phyloP scores from a whole-genome alignment of 2,113 vertebrate genomes.

The Eretmodus cyanostictus region DNA sequence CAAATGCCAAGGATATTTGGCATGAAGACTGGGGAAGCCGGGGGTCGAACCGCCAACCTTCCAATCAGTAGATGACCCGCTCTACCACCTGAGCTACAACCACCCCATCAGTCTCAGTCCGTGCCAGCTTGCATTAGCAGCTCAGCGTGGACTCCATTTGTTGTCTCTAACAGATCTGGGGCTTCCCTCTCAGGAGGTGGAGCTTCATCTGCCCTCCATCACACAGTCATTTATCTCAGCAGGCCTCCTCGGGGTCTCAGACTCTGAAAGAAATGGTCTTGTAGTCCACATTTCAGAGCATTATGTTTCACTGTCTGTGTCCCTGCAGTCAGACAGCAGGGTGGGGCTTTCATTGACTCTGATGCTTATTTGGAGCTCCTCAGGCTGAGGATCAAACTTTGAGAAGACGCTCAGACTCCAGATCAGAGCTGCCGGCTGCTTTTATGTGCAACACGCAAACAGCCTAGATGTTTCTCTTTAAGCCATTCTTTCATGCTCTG shows the following conservation, averaged over 20 bases:
- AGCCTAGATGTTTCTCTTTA: not conserved
- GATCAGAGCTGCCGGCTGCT: not conserved
- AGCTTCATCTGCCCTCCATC: not conserved
- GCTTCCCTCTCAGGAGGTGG: not conserved
- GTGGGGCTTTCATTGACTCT: not conserved
- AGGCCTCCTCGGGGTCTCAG: not conserved
- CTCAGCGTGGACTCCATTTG: not conserved
- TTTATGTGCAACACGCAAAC: not conserved
- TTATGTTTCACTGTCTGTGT: not conserved
- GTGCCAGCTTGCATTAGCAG: not conserved
- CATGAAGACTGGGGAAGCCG: not conserved
- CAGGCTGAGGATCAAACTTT: not conserved
- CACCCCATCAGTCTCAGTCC: not conserved
- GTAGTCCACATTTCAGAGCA: not conserved
- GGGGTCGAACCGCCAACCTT: not conserved
- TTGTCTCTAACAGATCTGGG: not conserved
- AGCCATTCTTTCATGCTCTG: not conserved
- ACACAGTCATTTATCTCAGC: not conserved
- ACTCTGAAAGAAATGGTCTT: not conserved
- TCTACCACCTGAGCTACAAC: not conserved
- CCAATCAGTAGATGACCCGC: not conserved
- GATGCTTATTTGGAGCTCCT: not conserved
- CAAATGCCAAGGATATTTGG: not conserved
- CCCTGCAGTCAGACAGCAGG: not conserved
- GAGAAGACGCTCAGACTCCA: not conserved